Conservation (phyloP, 2,888 invertebrate genomes). For the Meta bourneti region DNA sequence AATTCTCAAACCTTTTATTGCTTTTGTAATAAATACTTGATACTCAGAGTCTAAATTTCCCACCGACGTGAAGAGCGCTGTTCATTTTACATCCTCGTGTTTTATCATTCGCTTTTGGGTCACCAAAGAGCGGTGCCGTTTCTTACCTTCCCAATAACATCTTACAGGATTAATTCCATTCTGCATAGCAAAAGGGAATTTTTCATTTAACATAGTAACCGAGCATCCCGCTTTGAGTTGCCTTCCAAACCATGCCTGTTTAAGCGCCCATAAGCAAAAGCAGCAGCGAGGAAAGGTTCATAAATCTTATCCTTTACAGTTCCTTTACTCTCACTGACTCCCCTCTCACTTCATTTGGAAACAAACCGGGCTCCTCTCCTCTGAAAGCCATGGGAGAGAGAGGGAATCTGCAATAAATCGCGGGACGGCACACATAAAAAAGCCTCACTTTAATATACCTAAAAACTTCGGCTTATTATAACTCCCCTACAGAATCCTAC, state of each 20-base stretch:
- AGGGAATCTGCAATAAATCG: conserved; percentile 53
- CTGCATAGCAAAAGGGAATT: not conserved
- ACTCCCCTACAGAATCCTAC: not conserved
- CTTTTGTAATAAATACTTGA: too few relatives aligned
- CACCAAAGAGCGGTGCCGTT: too few relatives aligned
- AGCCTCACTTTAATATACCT: conserved; percentile 69
- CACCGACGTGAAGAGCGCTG: too few relatives aligned
- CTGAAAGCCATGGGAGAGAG: not conserved
- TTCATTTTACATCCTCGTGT: too few relatives aligned
- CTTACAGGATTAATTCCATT: not conserved
- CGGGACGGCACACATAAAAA: conserved; percentile 47
- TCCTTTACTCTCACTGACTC: conserved; percentile 2
- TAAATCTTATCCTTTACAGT: conserved; percentile 18
- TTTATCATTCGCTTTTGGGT: too few relatives aligned
- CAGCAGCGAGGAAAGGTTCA: not conserved
- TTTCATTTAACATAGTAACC: not conserved
- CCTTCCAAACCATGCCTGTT: not conserved
- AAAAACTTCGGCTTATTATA: conserved; percentile 1
- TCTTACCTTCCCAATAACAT: too few relatives aligned
- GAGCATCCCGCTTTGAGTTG: not conserved
- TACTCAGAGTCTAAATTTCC: too few relatives aligned
- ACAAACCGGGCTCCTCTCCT: not conserved
- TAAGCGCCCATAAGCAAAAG: conserved; percentile 14
- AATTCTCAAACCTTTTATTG: too few relatives aligned
- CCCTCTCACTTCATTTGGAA: conserved; percentile 36